Evolutionary conservation across 2,797 vertebrate species (phyloP).

Genomic region (Anguilla pacifica): DNA sequence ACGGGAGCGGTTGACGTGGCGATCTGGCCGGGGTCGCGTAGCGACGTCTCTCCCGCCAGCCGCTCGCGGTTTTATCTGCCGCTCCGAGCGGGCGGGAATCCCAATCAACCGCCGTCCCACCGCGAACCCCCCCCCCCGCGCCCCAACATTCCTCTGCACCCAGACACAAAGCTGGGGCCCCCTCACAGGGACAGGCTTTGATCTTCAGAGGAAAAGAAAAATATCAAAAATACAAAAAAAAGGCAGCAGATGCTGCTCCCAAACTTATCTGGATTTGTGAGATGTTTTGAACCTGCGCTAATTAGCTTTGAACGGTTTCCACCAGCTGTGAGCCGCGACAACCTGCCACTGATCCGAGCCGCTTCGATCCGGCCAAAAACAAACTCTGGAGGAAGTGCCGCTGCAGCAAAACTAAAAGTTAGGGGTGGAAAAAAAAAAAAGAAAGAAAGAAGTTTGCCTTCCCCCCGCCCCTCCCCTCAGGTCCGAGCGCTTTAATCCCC

Average conservation of each 20-base stretch:
- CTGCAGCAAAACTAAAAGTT: background rate
- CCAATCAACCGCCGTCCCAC: slow-evolving; percentile 8
- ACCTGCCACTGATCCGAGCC: background rate
- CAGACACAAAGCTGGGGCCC: background rate
- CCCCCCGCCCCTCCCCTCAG: slow-evolving; percentile 53
- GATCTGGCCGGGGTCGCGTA: slow-evolving; percentile 16
- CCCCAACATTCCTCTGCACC: background rate
- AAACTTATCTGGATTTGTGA: background rate
- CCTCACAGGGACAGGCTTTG: background rate
- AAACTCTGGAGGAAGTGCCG: background rate
- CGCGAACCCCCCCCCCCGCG: background rate
- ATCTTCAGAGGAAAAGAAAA: background rate
- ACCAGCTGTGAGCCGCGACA: background rate
- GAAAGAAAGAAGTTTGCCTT: slow-evolving; percentile 18
- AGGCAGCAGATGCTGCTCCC: background rate
- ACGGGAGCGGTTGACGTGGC: slow-evolving; percentile 32
- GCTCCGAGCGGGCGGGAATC: slow-evolving; percentile 29
- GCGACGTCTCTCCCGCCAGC: slow-evolving; percentile 4
- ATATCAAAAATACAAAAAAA: background rate
- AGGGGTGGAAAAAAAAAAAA: background rate
- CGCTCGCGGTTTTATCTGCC: slow-evolving; percentile 41
- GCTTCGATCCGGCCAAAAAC: background rate
- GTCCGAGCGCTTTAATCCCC: slow-evolving; percentile 67
- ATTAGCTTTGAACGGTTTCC: slow-evolving; percentile 8
- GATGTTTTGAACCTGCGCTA: slow-evolving; percentile 7